Evolutionary conservation across 1,140 invertebrate genomes (phyloP).

Genomic region (Drosophila paulistorum): DNA sequence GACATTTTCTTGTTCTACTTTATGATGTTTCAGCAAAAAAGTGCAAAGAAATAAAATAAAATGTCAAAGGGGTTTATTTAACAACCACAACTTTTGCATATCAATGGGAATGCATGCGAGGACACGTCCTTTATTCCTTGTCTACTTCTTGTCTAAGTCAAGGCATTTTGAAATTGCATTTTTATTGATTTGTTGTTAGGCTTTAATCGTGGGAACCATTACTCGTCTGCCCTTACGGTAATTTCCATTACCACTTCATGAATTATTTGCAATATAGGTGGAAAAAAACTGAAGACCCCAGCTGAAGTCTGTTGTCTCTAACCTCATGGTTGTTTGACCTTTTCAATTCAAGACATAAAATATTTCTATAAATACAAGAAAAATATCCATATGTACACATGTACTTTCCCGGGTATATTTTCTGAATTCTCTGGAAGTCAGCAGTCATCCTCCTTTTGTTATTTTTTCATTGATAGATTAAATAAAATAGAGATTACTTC

Average conservation of each 20-base stretch:
- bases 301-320: not conserved
- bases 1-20: slow-evolving; percentile 29
- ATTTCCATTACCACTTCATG: not conserved
- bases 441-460: too few species aligned
- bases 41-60: slow-evolving; percentile 19
- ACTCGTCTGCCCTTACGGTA: slow-evolving; percentile 5
- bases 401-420: too few species aligned
- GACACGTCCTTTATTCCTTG: not conserved
- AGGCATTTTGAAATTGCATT: slow-evolving; percentile 35
- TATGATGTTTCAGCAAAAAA: slow-evolving; percentile 42
- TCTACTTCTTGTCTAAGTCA: not conserved
- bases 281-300: not conserved
- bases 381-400: too few species aligned
- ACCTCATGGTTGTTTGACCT: too few species aligned
- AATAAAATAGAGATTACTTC: too few species aligned
- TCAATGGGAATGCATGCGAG: slow-evolving; percentile 36
- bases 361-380: too few species aligned
- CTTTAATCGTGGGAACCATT: slow-evolving; percentile 37
- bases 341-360: too few species aligned
- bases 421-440: too few species aligned
- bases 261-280: not conserved
- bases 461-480: too few species aligned
- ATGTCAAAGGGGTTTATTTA: slow-evolving; percentile 39
- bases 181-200: slow-evolving; percentile 46
- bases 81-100: slow-evolving; percentile 48